These are phyloP conservation scores for Drosophila arawakana DNA, from an alignment of 1,140 invertebrate genomes.

Conservation along the genomic window DNA sequence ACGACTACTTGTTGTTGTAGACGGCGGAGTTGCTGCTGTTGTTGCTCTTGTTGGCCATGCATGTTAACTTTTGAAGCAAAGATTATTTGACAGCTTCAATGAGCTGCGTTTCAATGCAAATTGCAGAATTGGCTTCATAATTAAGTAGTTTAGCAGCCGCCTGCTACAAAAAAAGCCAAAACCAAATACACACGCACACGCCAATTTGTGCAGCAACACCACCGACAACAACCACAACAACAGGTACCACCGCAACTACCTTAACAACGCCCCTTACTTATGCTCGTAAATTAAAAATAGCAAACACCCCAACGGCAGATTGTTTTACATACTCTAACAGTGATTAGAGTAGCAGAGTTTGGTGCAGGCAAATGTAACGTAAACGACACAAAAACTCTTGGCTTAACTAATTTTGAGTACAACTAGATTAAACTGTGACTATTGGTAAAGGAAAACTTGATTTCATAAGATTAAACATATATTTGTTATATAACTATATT, in stretches of 20 bases:
- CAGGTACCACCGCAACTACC: slow-evolving; percentile 28
- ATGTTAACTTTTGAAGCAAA: slow-evolving; percentile 44
- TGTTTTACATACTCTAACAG: slow-evolving; percentile 1
- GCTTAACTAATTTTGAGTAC: no score
- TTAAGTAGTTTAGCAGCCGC: slow-evolving; percentile 59
- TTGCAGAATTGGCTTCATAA: slow-evolving; percentile 63
- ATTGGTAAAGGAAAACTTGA: no score
- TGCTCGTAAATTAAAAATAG: slow-evolving; percentile 67
- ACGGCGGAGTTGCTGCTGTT: slow-evolving; percentile 19
- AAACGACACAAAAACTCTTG: not conserved
- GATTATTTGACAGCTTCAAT: slow-evolving; percentile 68
- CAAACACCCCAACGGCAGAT: slow-evolving; percentile 37
- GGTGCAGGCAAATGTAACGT: not conserved
- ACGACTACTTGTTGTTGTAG: slow-evolving; percentile 15
- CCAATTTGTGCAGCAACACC: slow-evolving; percentile 32
- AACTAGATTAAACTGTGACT: no score
- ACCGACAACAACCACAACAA: slow-evolving; percentile 27
- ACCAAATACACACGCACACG: slow-evolving; percentile 27
- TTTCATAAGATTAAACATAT: no score
- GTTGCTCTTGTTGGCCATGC: slow-evolving; percentile 37
- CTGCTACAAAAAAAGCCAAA: not conserved
- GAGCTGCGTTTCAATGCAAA: slow-evolving; percentile 66
- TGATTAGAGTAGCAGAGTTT: not conserved
- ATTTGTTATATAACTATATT: no score
- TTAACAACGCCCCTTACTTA: slow-evolving; percentile 52